Percentiles rank a stretch among this genome's conserved stretches.
phyloP scores from a whole-genome alignment of 2,888 invertebrate species.

The Drosophila setosimentum region DNA sequence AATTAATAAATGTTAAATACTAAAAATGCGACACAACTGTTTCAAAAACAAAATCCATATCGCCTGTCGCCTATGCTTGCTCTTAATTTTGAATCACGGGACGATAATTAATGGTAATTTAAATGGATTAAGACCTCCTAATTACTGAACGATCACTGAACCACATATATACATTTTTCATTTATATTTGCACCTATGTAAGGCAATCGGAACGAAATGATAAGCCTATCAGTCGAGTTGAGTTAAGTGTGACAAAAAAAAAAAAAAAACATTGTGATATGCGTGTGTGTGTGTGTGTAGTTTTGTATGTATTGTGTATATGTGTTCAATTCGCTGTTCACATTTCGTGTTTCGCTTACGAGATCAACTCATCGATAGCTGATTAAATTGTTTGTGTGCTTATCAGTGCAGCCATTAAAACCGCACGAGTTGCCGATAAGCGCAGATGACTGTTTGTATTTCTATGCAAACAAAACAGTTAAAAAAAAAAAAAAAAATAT shows the following conservation, averaged over 20 bases:
- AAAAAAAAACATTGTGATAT: neutral
- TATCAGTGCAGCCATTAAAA: slow-evolving; percentile 47
- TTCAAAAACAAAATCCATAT: slow-evolving; percentile 17
- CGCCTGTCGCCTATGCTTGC: neutral
- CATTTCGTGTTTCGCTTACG: slow-evolving; percentile 33
- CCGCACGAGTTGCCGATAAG: slow-evolving; percentile 47
- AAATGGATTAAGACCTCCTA: neutral
- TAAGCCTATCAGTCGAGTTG: slow-evolving; percentile 26
- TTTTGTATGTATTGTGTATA: too few species aligned
- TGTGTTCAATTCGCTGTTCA: slow-evolving; percentile 13
- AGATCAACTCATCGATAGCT: slow-evolving; percentile 49
- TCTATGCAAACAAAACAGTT: neutral
- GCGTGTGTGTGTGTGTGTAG: neutral
- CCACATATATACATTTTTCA: neutral
- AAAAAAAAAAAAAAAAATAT: neutral
- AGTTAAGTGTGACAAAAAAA: slow-evolving; percentile 7
- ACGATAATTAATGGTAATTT: neutral
- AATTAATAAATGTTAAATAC: slow-evolving; percentile 38
- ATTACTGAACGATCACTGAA: neutral
- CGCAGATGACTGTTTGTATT: slow-evolving; percentile 1
- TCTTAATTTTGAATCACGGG: neutral
- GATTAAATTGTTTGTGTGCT: slow-evolving; percentile 45
- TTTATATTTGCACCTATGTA: neutral
- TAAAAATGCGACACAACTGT: slow-evolving; percentile 38
- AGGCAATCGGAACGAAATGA: slow-evolving; percentile 35